Base-by-base conservation (phyloP, 2,113 vertebrate genomes). In the Echinops telfairi region DNA sequence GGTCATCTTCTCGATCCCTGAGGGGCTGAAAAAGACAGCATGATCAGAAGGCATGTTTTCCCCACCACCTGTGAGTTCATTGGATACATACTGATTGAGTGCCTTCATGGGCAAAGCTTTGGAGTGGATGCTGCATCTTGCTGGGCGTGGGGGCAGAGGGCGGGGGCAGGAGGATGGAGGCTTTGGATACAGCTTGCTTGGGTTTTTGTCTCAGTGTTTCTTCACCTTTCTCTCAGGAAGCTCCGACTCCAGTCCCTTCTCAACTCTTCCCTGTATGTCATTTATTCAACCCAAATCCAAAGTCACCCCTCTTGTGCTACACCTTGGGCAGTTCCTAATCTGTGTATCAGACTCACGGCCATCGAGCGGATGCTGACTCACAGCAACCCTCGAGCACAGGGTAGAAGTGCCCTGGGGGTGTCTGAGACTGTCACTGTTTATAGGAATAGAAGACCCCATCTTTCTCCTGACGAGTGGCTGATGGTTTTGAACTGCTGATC, bases 21-120 rank as follows among this genome's bases (percentile, higher is more conserved):
- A 98, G 98, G 22, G 98, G 97, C 98, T 98, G 25, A 64, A 89
- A 73, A 57, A 29, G n/a, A 96, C 14, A 88, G n/a, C 7, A 88
- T 2, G n/a, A 23, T 62, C n/a, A 81, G 75, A 66, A 92, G 29
- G 8, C 84, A 14, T 60, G 38, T 60, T 38, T 36, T 16, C 15
- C 16, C 40, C 40, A 31, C 27, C 23, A 23, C 90, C 47, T 92
- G 15, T 83, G 86, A 91, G 70, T 84, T 92, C 88, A 81, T 73
- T 58, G 33, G 25, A 83, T 77, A 27, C 38, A 62, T 47, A 68
- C 16, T 73, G 80, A 91, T 23, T 66, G 80, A 84, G 36, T 89
- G 27, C 14, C 83, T 87, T 83, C 86, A 36, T 36, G 8, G 86
- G 70, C 27, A 79, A 82, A 66, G 62, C 19, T 94, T 89, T 86